Conservation (phyloP, 2,797 vertebrate species). For the Squalus acanthias region DNA sequence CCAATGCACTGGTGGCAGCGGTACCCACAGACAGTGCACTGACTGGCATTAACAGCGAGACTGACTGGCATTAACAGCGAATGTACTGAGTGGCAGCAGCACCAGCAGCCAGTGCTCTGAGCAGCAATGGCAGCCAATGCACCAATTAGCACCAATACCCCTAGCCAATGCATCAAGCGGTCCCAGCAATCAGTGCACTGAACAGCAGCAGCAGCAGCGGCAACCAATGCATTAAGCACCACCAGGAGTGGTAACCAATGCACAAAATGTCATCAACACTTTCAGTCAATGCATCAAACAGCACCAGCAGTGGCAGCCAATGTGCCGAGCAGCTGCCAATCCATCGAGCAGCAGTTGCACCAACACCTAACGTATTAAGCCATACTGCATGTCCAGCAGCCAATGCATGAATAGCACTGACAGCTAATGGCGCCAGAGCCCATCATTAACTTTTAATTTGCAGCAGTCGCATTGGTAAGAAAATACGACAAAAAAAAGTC, state of each 20-base stretch:
- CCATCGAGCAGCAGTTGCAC: not conserved
- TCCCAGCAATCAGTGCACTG: not conserved
- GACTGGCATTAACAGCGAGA: too few relatives aligned
- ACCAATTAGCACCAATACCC: too few relatives aligned
- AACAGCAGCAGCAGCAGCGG: not conserved
- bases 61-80: not conserved
- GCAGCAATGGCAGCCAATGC: not conserved
- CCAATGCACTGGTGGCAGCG: not conserved
- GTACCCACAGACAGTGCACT: too few relatives aligned
- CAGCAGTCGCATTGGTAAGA: not conserved
- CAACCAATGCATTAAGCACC: too few relatives aligned
- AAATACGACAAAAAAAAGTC: not conserved
- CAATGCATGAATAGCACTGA: not conserved
- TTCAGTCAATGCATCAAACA: not conserved
- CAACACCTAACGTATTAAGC: not conserved
- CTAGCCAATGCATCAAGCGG: too few relatives aligned
- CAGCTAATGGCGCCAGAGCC: not conserved
- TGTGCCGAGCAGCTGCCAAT: not conserved
- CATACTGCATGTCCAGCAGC: not conserved
- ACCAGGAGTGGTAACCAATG: not conserved
- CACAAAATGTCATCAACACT: constrained; percentile 51
- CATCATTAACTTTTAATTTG: constrained; percentile 17
- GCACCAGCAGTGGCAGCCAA: not conserved
- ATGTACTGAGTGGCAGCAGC: not conserved
- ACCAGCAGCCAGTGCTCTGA: not conserved